Conservation (phyloP, 2,888 invertebrate genomes). For the Spatulosminthurus flaviceps region DNA sequence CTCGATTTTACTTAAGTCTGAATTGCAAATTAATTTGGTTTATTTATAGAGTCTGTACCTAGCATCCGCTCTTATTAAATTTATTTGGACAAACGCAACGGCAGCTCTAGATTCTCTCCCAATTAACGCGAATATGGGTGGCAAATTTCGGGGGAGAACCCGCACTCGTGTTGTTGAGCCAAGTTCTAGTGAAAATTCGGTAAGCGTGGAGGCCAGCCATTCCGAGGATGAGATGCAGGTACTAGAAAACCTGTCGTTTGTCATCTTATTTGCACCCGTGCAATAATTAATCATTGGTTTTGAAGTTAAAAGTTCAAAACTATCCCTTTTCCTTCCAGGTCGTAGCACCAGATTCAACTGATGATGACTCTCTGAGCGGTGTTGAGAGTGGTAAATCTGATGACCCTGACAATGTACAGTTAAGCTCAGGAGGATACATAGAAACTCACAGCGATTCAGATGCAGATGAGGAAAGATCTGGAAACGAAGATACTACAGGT, state of each 20-base stretch:
- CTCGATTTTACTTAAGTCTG: too few species aligned
- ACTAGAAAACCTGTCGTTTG: slow-evolving; percentile 46
- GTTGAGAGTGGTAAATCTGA: slow-evolving; percentile 57
- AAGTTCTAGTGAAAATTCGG: slow-evolving; percentile 82
- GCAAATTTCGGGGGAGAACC: slow-evolving; percentile 53
- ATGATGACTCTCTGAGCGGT: slow-evolving; percentile 59
- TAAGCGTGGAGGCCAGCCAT: slow-evolving; percentile 82
- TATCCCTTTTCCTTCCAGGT: slow-evolving; percentile 16
- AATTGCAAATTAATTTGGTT: slow-evolving; percentile 33
- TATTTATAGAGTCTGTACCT: slow-evolving; percentile 80
- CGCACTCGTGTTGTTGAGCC: slow-evolving; percentile 56
- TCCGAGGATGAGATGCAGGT: slow-evolving; percentile 77
- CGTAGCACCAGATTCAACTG: slow-evolving; percentile 54
- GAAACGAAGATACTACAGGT: slow-evolving; percentile 64
- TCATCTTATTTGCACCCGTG: neutral
- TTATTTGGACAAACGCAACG: slow-evolving; percentile 82
- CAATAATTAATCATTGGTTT: slow-evolving; percentile 31
- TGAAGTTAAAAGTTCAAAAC: neutral
- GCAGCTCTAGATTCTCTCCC: slow-evolving; percentile 65
- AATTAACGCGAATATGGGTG: slow-evolving; percentile 50
- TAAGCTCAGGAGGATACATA: slow-evolving; percentile 57
- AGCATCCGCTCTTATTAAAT: slow-evolving; percentile 87
- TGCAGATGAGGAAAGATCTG: slow-evolving; percentile 68
- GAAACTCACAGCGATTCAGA: slow-evolving; percentile 66
- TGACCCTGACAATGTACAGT: slow-evolving; percentile 55